Base-by-base conservation (phyloP, 2,888 invertebrate genomes). In the Polyommatus icarus region DNA sequence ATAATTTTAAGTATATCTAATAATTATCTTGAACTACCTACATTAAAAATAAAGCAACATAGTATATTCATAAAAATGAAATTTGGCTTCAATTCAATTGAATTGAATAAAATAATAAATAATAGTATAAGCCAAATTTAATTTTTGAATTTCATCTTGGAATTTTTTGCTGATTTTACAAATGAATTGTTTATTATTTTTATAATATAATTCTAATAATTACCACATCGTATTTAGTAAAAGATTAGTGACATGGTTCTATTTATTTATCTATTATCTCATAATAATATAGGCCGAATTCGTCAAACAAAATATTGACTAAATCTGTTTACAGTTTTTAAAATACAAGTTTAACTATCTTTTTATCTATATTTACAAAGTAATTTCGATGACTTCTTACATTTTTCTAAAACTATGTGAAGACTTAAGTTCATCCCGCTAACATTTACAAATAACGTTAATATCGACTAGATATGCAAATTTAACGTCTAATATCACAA, bases 401-500 rank as follows among this genome's bases (percentile, higher is more conserved):
- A 61, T 61, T 67, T 15, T 15, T 29, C 46, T 75, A 50, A 7
- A 46, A 73, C 73, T 75, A 75, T 50, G 75, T 50, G 54, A 75
- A 75, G 50, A 50, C 75, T 46, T 46, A 15, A 24, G 61, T 79
- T 78, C 76, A 78, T 61, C 77, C 78, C 50, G 50, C 80, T 80
- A 81, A 80, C 80, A 81, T 80, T 67, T 80, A 77, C 78, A 78
- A 79, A 80, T 78, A 79, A 80, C 77, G 32, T 75, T 75, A 61
- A 76, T 78, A 80, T 77, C 78, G 77, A 80, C 83, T 87, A 85
- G 85, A 87, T 67, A 85, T 86, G 85, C 85, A 83, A 83, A 84
- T 87, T 88, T 91, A 89, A 88, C 83, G 80, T 85, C 92, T 92
- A 92, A 89, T 92, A 92, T 92, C 92, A 92, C 92, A 92, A 91